Conservation (phyloP, 2,113 vertebrate species). For the Sylvilagus bachmani region DNA sequence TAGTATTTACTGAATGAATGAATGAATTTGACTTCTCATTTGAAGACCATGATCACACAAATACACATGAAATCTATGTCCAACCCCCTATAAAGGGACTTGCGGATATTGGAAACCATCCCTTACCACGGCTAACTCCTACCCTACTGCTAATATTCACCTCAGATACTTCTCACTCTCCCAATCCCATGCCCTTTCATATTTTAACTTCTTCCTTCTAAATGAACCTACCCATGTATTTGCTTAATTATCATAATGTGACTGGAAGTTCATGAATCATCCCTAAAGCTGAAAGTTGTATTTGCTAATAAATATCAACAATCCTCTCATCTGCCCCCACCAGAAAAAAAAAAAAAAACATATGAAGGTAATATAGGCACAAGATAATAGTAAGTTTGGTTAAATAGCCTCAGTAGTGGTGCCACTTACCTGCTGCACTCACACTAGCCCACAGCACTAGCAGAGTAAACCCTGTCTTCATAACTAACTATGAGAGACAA, state of each 20-base stretch:
- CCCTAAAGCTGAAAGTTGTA: neutral
- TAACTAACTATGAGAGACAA: neutral
- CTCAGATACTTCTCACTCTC: neutral
- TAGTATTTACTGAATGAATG: neutral
- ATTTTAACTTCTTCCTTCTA: constrained; percentile 29
- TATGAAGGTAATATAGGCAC: neutral
- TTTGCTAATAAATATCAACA: constrained; percentile 11
- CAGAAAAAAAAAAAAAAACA: neutral
- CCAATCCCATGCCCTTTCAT: neutral
- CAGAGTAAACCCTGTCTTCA: neutral
- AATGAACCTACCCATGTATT: neutral
- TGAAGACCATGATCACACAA: constrained; percentile 39
- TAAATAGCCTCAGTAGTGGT: neutral
- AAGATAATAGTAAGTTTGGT: neutral
- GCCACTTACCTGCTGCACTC: neutral
- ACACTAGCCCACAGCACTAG: neutral
- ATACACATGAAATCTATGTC: neutral
- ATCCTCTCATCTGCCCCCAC: neutral
- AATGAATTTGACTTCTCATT: constrained; percentile 4
- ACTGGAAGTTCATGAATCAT: neutral
- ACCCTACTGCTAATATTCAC: neutral
- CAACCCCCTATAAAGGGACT: neutral
- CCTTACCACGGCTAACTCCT: neutral
- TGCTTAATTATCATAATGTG: constrained; percentile 3
- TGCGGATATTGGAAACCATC: neutral